Conservation (phyloP, 1,140 invertebrate genomes). For the Ridgeia piscesae region DNA sequence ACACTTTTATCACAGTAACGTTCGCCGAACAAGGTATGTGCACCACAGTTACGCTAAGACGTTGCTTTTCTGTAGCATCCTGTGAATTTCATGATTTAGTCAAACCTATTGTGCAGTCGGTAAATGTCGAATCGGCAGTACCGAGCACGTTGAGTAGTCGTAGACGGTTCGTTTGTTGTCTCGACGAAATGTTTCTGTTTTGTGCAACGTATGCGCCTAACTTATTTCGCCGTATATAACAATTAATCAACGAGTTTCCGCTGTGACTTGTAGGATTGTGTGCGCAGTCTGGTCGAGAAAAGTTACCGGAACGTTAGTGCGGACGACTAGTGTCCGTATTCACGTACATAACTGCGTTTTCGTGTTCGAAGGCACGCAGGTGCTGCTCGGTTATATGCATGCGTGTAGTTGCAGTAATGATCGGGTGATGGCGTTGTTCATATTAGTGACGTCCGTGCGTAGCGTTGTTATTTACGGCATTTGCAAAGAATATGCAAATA, state of each 20-base stretch:
- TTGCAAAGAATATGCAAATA: no score
- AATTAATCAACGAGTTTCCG: no score
- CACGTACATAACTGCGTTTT: no score
- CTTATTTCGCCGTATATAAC: no score
- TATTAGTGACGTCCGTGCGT: no score
- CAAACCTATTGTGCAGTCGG: neutral
- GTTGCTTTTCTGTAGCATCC: neutral
- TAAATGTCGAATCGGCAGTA: neutral
- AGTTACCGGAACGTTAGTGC: no score
- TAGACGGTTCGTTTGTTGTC: neutral
- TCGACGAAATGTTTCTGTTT: neutral
- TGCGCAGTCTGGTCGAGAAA: neutral
- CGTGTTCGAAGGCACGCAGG: no score
- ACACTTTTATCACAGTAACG: neutral
- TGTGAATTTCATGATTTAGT: neutral
- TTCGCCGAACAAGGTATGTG: neutral
- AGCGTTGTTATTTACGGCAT: no score
- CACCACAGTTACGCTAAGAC: neutral
- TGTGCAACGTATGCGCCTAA: neutral
- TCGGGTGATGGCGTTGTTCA: no score
- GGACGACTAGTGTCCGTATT: no score
- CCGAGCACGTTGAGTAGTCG: neutral
- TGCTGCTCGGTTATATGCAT: no score
- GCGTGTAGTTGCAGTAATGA: no score
- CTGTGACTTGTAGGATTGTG: neutral